These are phyloP conservation scores for Corythoichthys intestinalis DNA, from an alignment of 2,113 vertebrate genomes.

Conservation along the genomic window DNA sequence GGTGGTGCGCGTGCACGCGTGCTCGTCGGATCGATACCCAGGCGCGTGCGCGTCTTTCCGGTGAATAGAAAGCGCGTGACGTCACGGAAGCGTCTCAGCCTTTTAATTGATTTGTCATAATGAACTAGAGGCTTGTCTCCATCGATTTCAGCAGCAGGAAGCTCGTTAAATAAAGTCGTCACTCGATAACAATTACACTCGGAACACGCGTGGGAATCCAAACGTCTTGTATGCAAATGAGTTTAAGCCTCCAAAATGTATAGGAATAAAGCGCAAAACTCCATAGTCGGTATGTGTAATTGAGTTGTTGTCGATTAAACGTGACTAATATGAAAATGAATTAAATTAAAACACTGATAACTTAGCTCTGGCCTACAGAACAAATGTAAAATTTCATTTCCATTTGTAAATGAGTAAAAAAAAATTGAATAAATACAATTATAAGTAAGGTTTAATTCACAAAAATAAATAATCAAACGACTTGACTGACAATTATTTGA, in stretches of 20 bases:
- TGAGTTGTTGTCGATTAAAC: no score
- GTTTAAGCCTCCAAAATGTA: neutral
- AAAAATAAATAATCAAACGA: neutral
- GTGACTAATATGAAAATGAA: no score
- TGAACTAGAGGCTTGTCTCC: conserved; percentile 68
- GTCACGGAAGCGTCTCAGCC: neutral
- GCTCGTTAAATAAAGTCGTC: conserved; percentile 63
- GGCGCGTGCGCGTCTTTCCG: neutral
- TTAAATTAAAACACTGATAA: no score
- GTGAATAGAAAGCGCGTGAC: neutral
- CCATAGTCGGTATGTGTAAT: no score
- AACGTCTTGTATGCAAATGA: neutral
- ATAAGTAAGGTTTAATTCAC: neutral
- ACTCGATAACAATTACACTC: conserved; percentile 65
- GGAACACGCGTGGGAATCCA: conserved; percentile 17
- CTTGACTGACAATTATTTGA: neutral
- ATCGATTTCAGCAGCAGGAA: conserved; percentile 63
- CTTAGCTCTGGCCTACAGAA: no score
- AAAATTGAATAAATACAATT: neutral
- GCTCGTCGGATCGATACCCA: neutral
- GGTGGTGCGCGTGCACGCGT: neutral
- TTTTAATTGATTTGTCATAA: conserved; percentile 76
- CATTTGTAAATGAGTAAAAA: neutral
- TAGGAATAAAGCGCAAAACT: neutral
- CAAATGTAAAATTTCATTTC: no score